phyloP scores from a whole-genome alignment of 2,113 vertebrate genomes.

The Clarias gariepinus region DNA sequence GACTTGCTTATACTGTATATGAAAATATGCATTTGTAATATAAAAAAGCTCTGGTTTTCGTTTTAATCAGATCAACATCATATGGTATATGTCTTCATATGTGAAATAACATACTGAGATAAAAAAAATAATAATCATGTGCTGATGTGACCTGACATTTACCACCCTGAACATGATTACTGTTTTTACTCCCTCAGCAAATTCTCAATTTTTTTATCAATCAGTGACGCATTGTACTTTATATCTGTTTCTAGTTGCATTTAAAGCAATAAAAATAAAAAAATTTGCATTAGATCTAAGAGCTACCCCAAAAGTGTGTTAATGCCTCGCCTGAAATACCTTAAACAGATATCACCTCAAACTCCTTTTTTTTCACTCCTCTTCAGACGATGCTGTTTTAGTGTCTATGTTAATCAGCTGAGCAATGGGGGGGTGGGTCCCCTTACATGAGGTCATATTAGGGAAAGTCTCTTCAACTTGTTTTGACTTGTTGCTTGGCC shows the following conservation, averaged over 20 bases:
- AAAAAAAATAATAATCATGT: neutral
- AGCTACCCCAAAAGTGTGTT: too few species aligned
- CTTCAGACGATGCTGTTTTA: too few species aligned
- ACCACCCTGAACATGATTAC: neutral
- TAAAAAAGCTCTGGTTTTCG: neutral
- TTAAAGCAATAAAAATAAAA: too few species aligned
- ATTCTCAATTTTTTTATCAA: neutral
- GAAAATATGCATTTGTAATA: neutral
- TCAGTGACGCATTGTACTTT: neutral
- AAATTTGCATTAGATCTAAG: too few species aligned
- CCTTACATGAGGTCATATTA: too few species aligned
- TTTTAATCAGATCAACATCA: neutral
- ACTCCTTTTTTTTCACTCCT: too few species aligned
- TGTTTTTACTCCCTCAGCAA: neutral
- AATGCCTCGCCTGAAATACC: too few species aligned
- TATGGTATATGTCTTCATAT: neutral
- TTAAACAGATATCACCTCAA: too few species aligned
- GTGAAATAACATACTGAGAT: neutral
- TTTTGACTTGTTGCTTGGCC: too few species aligned
- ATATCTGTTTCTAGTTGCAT: neutral
- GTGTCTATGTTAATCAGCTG: too few species aligned
- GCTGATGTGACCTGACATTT: neutral
- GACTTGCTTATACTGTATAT: neutral
- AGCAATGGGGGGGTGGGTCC: too few species aligned
- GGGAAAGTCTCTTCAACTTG: too few species aligned